Percentiles rank a stretch among this genome's conserved stretches.
These are phyloP conservation scores for Drosophila setifemur DNA, from an alignment of 1,140 invertebrate species.

Conservation along the genomic window DNA sequence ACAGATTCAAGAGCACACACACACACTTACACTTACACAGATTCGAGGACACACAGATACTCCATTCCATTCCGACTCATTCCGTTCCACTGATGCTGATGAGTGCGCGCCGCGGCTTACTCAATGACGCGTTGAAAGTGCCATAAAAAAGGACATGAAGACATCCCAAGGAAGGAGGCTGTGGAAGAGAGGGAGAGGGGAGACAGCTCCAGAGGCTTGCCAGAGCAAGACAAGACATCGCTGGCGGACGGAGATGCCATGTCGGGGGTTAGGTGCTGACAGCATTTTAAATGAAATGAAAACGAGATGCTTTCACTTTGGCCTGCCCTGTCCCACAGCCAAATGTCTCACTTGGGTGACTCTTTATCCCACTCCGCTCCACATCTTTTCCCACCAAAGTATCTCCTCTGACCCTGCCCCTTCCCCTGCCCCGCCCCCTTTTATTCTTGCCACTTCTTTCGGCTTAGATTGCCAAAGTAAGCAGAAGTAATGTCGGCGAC, in stretches of 20 bases:
- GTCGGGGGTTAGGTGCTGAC: conserved; percentile 70
- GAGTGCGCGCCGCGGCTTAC: conserved; percentile 73
- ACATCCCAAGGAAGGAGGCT: conserved; percentile 22
- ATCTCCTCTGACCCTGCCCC: too few species aligned
- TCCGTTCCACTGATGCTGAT: conserved; percentile 46
- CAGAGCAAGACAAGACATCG: conserved; percentile 17
- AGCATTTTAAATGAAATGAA: conserved; percentile 80
- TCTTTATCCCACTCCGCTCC: too few species aligned
- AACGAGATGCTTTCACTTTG: conserved; percentile 75
- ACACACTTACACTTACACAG: background rate
- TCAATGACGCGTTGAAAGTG: conserved; percentile 80
- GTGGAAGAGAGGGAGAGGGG: background rate
- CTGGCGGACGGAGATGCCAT: background rate
- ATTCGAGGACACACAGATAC: background rate
- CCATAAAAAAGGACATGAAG: conserved; percentile 78
- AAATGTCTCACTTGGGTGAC: conserved; percentile 40
- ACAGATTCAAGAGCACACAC: background rate
- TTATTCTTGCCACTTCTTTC: background rate
- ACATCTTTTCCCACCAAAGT: too few species aligned
- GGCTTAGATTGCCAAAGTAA: conserved; percentile 63
- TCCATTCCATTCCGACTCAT: background rate
- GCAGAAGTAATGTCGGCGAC: conserved; percentile 69
- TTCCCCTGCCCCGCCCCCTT: background rate
- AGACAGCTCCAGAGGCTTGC: background rate
- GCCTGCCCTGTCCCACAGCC: conserved; percentile 8